phyloP scores from a whole-genome alignment of 2,797 vertebrate genomes.

The Fundulus diaphanus region DNA sequence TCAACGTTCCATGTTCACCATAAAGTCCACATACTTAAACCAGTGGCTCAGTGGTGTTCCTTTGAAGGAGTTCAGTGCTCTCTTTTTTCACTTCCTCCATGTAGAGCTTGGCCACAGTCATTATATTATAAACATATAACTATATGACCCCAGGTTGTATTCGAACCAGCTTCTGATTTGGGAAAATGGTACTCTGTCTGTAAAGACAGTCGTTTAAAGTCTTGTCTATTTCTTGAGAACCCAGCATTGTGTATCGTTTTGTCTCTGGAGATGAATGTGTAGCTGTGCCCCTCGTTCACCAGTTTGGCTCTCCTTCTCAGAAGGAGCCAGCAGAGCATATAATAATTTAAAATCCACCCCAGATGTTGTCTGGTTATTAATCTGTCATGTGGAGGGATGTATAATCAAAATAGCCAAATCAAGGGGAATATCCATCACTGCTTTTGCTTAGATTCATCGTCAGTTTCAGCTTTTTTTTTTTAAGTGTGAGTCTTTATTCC shows the following conservation, averaged over 20 bases:
- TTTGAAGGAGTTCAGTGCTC: no score
- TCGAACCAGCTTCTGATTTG: not conserved
- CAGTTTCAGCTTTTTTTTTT: conserved; percentile 16
- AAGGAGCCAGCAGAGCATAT: not conserved
- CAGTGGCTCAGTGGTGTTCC: no score
- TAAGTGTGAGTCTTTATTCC: not conserved
- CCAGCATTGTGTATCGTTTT: no score
- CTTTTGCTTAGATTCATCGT: not conserved
- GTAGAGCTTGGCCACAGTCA: no score
- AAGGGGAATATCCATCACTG: not conserved
- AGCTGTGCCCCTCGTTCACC: not conserved
- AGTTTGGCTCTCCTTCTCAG: not conserved
- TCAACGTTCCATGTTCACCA: no score
- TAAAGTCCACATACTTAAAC: no score
- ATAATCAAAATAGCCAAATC: not conserved
- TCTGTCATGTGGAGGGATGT: no score
- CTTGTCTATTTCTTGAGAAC: no score
- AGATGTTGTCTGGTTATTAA: not conserved
- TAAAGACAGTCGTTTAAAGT: not conserved
- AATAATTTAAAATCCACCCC: not conserved
- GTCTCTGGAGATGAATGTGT: not conserved
- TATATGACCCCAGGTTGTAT: not conserved
- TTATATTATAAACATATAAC: no score
- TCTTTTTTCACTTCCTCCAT: no score
- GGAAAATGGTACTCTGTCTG: not conserved